Base-by-base conservation (phyloP, 2,888 invertebrate genomes). In the Myopa tessellatipennis region DNA sequence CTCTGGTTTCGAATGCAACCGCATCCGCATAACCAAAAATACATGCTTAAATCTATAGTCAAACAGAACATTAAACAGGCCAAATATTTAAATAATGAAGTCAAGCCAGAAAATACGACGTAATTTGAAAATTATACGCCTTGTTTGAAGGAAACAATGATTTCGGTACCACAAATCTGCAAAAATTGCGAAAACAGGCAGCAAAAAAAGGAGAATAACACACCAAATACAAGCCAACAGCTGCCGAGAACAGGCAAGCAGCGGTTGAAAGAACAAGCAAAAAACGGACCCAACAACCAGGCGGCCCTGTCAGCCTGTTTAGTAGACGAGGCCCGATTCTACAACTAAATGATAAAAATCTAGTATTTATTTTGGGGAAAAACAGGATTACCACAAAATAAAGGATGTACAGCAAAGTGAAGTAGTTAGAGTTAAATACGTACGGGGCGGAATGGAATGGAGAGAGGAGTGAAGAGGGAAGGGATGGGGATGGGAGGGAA, bases 111-210 rank as follows among this genome's bases (percentile, higher is more conserved):
- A 45, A 50, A 68, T 50, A 71, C 79, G 38, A 68, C 70, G 79
- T 79, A 77, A 80, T 80, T 80, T 76, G 67, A 70, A 80, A 79
- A 80, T 80, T 77, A 79, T 78, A 74, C 72, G 78, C 78, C 78
- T 71, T 45, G 71, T 60, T 67, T 67, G 50, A 38, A 72, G 50
- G 40, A 71, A 52, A 38, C 79, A 77, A 77, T 77, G 73, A 76
- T 76, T 76, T 73, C 61, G 77, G 69, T 58, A 77, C 72, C 76
- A 72, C 73, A 78, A 74, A 77, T 74, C 76, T 76, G 79, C 67
- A 63, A 45, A 70, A 75, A 68, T 63, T 18, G 60, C 68, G 68
- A 75, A 58, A 75, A 55, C 16, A 36, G 12, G 16, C 5, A 61
- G 55, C 36, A 71, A 74, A 45, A 74, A 78, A 65, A 68, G 40